These are phyloP conservation scores for Felis catus DNA, from an alignment of 2,113 vertebrate species.

Conservation along the genomic window DNA sequence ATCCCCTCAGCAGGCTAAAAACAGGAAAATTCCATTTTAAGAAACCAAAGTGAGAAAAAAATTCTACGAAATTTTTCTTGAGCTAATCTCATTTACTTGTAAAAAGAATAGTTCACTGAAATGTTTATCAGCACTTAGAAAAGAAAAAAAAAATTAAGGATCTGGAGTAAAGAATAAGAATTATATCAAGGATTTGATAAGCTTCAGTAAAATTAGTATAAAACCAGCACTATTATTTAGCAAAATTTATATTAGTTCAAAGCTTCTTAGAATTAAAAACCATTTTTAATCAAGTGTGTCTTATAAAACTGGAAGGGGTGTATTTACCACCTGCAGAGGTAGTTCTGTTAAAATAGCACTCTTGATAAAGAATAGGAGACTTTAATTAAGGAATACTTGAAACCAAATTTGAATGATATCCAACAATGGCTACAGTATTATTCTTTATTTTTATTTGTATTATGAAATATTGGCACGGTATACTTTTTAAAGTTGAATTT, in stretches of 20 bases:
- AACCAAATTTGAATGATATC: slow-evolving; percentile 3
- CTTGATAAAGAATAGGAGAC: slow-evolving; percentile 57
- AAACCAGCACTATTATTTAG: slow-evolving; percentile 27
- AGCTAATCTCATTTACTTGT: background rate
- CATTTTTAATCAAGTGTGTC: slow-evolving; percentile 62
- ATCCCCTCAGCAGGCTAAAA: background rate
- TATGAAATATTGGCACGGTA: background rate
- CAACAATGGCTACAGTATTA: background rate
- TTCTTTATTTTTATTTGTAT: background rate
- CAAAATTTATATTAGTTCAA: slow-evolving; percentile 45
- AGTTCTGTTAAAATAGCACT: background rate
- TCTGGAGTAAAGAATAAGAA: slow-evolving; percentile 35
- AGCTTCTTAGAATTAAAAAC: slow-evolving; percentile 45
- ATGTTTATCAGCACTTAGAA: background rate
- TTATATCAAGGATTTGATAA: slow-evolving; percentile 20
- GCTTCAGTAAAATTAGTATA: slow-evolving; percentile 46
- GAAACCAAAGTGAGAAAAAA: background rate
- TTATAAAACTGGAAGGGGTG: slow-evolving; percentile 21
- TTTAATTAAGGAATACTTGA: background rate
- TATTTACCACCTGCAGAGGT: slow-evolving; percentile 34
- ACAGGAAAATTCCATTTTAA: background rate
- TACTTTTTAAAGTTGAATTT: background rate
- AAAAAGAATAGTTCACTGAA: background rate
- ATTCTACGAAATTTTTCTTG: background rate
- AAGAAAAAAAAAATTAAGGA: background rate